Base-by-base conservation (phyloP, 1,140 invertebrate species). In the Saxidomus purpurata region DNA sequence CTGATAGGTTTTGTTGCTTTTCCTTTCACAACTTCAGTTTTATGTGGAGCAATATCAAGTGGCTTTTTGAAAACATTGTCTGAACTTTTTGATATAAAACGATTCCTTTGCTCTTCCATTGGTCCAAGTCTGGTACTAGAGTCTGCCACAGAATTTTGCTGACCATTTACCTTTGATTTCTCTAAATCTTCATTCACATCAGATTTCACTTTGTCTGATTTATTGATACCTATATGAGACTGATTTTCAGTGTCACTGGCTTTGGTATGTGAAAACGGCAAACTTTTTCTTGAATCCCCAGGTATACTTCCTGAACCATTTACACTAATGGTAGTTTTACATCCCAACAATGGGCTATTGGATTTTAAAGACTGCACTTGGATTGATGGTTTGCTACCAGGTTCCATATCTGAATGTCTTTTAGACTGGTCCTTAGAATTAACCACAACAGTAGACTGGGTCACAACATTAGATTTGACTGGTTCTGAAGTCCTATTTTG, bases 21-120 rank as follows among this genome's bases (percentile, higher is more conserved):
- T n/a, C 83, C 67, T 76, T 85, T 85, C 4, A 85, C 83, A 88
- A 79, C 86, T 47, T 88, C 86, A 36, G 76, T n/a, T 55, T 80
- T 67, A 34, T 88, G 71, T 47, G 76, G 34, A 28, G 52, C 40
- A 47, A 47, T 47, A 22, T 55, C 34, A 15, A n/a, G 13, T 1
- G 61, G n/a, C 40, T 63, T 71, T 43, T 71, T 69, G 47, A 67
- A 71, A 22, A 84, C 13, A 52, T 55, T 38, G 43, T 88, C 61
- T 9, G 59, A 25, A 88, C 61, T 88, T 88, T 87, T 87, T 8
- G 84, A 87, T 19, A 55, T 77, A 34, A n/a, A 77, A 40, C 77
- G 76, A 77, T 63, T 82, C 13, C 34, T 52, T 25, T 87, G 67
- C 11, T 77, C 67, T 13, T 22, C 25, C n/a, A 87, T 76, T 77